A percentile compares a stretch with the other conserved stretches of the same genome.
Evolutionary conservation across 2,113 vertebrate species (phyloP).

Genomic region (Dipodomys spectabilis): DNA sequence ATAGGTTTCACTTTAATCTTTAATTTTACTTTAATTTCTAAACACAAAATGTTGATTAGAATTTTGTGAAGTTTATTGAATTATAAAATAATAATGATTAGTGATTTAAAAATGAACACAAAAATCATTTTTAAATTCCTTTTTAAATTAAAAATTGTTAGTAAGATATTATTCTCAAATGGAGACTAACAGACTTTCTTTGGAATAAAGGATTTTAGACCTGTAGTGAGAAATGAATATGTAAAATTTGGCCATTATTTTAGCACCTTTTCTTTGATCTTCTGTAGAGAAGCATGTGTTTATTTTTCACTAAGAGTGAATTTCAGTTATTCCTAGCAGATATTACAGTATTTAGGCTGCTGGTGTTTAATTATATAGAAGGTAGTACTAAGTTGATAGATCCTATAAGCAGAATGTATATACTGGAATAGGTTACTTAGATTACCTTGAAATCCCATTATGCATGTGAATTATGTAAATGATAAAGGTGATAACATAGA

Average conservation of each 20-base stretch:
- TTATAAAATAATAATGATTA: slow-evolving; percentile 58
- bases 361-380: background rate
- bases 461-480: background rate
- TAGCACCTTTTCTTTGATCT: background rate
- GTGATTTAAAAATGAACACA: slow-evolving; percentile 47
- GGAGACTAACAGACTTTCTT: slow-evolving; percentile 10
- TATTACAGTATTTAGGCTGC: background rate
- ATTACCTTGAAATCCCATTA: background rate
- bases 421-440: background rate
- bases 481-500: too few species aligned
- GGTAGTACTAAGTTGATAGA: background rate
- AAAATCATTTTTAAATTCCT: slow-evolving; percentile 36
- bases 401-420: background rate
- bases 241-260: background rate
- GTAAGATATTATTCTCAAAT: slow-evolving; percentile 38
- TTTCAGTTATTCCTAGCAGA: background rate
- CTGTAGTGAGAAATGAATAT: slow-evolving; percentile 29
- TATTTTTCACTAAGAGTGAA: background rate
- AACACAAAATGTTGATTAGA: slow-evolving; percentile 70
- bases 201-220: slow-evolving; percentile 52
- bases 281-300: background rate
- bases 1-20: slow-evolving; percentile 66
- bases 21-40: slow-evolving; percentile 67
- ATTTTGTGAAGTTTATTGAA: slow-evolving; percentile 44
- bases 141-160: background rate